Evolutionary conservation across 2,113 vertebrate species (phyloP).

Genomic region (Crotalus viridis): DNA sequence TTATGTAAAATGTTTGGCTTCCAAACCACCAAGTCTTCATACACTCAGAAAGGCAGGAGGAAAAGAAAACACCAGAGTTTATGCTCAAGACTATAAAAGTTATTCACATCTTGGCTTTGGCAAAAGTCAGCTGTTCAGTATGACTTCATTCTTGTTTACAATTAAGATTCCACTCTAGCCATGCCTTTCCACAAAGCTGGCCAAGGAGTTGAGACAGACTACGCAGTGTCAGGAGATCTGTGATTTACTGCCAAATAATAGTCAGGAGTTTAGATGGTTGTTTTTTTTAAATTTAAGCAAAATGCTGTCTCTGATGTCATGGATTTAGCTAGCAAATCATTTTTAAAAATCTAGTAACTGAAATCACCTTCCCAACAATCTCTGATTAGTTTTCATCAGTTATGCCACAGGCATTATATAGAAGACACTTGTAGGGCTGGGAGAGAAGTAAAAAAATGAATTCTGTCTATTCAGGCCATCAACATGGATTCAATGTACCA

Average conservation of each 20-base stretch:
- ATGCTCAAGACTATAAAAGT: background rate
- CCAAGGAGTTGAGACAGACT: background rate
- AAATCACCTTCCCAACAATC: background rate
- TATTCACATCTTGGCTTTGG: background rate
- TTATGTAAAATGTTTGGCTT: background rate
- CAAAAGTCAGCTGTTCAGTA: background rate
- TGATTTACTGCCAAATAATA: background rate
- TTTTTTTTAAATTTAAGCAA: background rate
- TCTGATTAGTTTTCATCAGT: background rate
- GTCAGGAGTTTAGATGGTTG: no score
- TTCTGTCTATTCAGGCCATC: background rate
- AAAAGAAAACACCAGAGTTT: background rate
- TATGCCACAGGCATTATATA: background rate
- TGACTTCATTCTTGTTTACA: background rate
- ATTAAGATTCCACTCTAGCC: background rate
- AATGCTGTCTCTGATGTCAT: background rate
- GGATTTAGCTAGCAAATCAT: background rate
- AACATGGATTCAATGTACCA: background rate
- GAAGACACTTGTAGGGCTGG: background rate
- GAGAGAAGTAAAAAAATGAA: background rate
- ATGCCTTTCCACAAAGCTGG: background rate
- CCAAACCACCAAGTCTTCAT: background rate
- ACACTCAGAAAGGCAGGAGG: background rate
- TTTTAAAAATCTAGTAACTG: background rate
- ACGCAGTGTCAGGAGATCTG: background rate